A percentile compares a stretch with the other conserved stretches of the same genome.
Conservation (phyloP, 2,888 invertebrate genomes). For the Griposia aprilina region DNA sequence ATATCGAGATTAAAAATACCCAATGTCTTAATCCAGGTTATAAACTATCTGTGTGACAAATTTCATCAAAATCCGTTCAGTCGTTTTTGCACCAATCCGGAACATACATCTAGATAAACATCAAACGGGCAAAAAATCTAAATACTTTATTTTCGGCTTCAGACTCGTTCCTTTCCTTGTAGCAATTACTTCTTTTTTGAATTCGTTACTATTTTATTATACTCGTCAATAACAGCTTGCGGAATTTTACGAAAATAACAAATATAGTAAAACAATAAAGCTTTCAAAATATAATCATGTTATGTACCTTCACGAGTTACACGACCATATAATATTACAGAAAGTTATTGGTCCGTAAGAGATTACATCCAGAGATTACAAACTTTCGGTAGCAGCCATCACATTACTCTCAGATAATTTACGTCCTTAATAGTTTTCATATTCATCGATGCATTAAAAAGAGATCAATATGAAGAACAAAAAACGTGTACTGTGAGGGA, state of each 20-base stretch:
- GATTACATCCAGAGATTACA: slow-evolving; percentile 35
- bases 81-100: background rate
- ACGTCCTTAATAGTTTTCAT: slow-evolving; percentile 56
- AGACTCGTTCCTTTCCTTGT: background rate
- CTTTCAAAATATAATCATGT: background rate
- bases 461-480: slow-evolving; percentile 57
- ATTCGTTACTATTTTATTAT: background rate
- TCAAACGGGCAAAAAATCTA: background rate
- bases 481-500: slow-evolving; percentile 64
- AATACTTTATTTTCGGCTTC: background rate
- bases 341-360: slow-evolving; percentile 53
- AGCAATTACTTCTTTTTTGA: background rate
- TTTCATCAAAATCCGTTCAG: no score
- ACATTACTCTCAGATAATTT: slow-evolving; percentile 62
- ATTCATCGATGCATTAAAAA: slow-evolving; percentile 58
- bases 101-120: background rate
- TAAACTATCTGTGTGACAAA: background rate
- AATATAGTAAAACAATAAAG: background rate
- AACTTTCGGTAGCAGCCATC: slow-evolving; percentile 42
- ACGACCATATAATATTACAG: slow-evolving; percentile 22
- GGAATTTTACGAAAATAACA: background rate
- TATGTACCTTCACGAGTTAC: background rate
- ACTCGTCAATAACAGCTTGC: background rate
- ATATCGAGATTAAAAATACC: background rate
- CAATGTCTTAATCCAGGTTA: background rate